A percentile compares a stretch with the other conserved stretches of the same genome.
These are phyloP conservation scores for Drosophila multiciliata DNA, from an alignment of 2,888 invertebrate genomes.

Conservation along the genomic window DNA sequence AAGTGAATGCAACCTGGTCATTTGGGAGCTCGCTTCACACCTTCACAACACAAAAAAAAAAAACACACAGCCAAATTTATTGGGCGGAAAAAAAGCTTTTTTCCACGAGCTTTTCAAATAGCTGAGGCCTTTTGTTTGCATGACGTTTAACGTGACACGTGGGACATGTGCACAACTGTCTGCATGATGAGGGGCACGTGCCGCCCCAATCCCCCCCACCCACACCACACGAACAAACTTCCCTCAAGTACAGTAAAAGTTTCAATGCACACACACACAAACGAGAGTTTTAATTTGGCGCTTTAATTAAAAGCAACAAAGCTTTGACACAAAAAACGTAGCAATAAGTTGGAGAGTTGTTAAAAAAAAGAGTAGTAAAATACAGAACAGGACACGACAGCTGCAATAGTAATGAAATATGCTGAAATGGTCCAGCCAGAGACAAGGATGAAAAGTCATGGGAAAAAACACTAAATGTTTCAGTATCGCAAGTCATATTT, in stretches of 20 bases:
- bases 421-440: conserved; percentile 13
- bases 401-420: conserved; percentile 28
- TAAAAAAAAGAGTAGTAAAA: neutral
- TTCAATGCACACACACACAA: conserved; percentile 32
- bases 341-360: conserved; percentile 23
- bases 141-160: conserved; percentile 76
- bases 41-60: conserved; percentile 48
- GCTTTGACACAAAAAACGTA: conserved; percentile 49
- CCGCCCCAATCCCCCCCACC: neutral
- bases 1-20: conserved; percentile 49
- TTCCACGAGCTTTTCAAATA: conserved; percentile 53
- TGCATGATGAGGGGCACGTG: conserved; percentile 26
- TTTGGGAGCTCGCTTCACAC: conserved; percentile 50
- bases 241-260: conserved; percentile 49
- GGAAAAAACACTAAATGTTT: neutral
- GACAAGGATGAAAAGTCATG: conserved; percentile 1
- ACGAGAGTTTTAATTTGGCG: conserved; percentile 68
- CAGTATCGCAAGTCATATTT: neutral
- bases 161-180: conserved; percentile 66
- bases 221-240: no score
- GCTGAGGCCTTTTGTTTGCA: conserved; percentile 71
- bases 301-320: conserved; percentile 76
- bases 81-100: conserved; percentile 73
- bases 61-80: conserved; percentile 58
- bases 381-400: conserved; percentile 5